phyloP scores from a whole-genome alignment of 2,113 vertebrate species.

The Tauraco erythrolophus region DNA sequence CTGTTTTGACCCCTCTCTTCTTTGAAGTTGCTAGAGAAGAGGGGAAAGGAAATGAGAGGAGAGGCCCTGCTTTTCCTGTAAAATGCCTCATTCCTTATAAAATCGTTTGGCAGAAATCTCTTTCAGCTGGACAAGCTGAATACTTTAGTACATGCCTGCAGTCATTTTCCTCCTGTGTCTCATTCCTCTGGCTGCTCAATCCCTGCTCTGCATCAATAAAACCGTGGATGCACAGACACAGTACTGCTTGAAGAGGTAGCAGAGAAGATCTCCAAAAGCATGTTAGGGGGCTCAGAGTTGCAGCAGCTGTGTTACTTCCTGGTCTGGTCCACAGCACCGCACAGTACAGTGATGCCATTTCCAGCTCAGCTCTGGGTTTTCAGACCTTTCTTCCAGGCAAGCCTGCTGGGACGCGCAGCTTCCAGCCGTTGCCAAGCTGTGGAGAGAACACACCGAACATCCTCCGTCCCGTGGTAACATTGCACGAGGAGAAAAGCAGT shows the following conservation, averaged over 20 bases:
- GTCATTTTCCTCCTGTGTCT: constrained; percentile 8
- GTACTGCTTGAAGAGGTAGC: not conserved
- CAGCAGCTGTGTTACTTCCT: not conserved
- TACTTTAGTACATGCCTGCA: constrained; percentile 17
- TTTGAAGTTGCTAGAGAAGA: constrained; percentile 54
- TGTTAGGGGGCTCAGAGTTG: not conserved
- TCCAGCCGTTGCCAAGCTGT: not conserved
- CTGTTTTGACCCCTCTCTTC: constrained; percentile 51
- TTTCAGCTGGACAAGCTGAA: constrained; percentile 54
- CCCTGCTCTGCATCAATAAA: not conserved
- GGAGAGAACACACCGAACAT: not conserved
- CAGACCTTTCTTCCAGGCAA: not conserved
- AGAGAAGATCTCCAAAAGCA: not conserved
- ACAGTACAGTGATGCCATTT: not conserved
- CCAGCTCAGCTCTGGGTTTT: not conserved
- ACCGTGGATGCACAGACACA: not conserved
- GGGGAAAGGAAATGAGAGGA: constrained; percentile 58
- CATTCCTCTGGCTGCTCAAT: not conserved
- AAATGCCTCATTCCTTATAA: constrained; percentile 50
- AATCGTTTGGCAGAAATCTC: constrained; percentile 30
- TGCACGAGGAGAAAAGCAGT: not conserved
- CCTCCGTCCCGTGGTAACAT: rapidly evolving
- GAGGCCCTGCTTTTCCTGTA: constrained; percentile 65
- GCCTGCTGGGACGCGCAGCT: not conserved
- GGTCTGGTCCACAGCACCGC: not conserved